Base-by-base conservation (phyloP, 2,888 invertebrate species). In the Anticlea derivata region DNA sequence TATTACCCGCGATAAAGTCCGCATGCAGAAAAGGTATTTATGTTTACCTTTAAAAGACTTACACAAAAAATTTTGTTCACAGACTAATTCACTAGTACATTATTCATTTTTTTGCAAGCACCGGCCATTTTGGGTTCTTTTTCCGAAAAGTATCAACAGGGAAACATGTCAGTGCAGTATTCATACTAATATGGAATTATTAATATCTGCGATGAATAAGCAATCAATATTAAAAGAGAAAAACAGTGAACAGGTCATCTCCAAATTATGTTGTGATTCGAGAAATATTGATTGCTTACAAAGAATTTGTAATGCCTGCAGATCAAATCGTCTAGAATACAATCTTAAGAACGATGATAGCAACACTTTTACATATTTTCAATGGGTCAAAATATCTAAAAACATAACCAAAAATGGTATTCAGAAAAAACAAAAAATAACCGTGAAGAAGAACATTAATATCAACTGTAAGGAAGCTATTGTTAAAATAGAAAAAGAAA, bases 61-160 rank as follows among this genome's bases (percentile, higher is more conserved):
- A 7, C 40, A 53, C 38, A 44, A 49, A 45, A 45, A 48, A 33
- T 45, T 53, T 13, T 22, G 30, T 17, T 11, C 39, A 23, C 22
- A 48, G 48, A 35, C 35, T 24, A 26, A 44, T 30, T n/a, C 40
- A 29, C 39, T 26, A 35, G 13, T 50, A 17, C 35, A 35, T 34
- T 50, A 45, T 38, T 41, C 45, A 12, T 48, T 48, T 40, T 53
- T 53, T 35, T 33, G 23, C 7, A 53, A 55, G 31, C 17, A 44
- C 29, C 43, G 55, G 11, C 55, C 55, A 7, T 54, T 54, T 41
- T 54, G 54, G 54, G 45, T 51, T 13, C 29, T 46, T 22, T 24
- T 39, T 39, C 55, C 55, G 8, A 48, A 55, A 47, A 7, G 34
- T 8, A 26, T 29, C 13, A 43, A 43, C 38, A 55, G 50, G 34